These are phyloP conservation scores for Umimayanthus chanpuru DNA, from an alignment of 92 coral and sea anemone genomes.

Conservation along the genomic window DNA sequence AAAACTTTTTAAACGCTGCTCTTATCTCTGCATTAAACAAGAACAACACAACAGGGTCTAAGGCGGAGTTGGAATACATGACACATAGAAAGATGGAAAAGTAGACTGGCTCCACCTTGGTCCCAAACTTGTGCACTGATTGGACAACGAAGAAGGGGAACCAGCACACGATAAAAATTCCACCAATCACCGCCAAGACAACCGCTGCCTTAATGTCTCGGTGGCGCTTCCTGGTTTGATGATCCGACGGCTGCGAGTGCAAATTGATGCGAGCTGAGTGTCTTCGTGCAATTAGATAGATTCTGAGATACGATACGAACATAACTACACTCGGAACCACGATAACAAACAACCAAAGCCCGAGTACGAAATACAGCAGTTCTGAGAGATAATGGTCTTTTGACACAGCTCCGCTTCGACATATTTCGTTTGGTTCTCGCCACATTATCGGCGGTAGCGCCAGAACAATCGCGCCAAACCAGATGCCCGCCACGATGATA, in stretches of 20 bases:
- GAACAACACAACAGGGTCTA: conserved; percentile 78
- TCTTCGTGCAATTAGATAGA: conserved; percentile 79
- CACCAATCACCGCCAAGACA: conserved; percentile 90
- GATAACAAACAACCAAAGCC: conserved; percentile 91
- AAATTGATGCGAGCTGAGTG: conserved; percentile 75
- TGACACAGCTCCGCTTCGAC: conserved; percentile 90
- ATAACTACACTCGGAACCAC: conserved; percentile 78
- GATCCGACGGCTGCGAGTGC: conserved; percentile 41
- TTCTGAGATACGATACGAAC: conserved; percentile 85
- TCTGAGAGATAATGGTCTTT: conserved; percentile 77
- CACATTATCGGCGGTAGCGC: conserved; percentile 93
- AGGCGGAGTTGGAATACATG: conserved; percentile 93
- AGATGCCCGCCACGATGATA: conserved; percentile 75
- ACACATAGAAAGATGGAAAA: conserved; percentile 84
- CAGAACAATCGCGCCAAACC: conserved; percentile 76
- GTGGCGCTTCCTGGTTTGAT: conserved; percentile 64
- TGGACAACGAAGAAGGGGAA: conserved; percentile 95
- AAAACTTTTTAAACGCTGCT: conserved; percentile 63
- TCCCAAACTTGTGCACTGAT: conserved; percentile 87
- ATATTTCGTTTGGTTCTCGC: conserved; percentile 80
- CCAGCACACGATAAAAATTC: conserved; percentile 93
- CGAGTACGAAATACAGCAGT: conserved; percentile 79
- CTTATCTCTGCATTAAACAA: conserved; percentile 84
- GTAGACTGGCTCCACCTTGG: conserved; percentile 72
- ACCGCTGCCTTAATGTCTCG: conserved; percentile 88